Base-by-base conservation (phyloP, 2,888 invertebrate genomes). In the Biston stratarius region DNA sequence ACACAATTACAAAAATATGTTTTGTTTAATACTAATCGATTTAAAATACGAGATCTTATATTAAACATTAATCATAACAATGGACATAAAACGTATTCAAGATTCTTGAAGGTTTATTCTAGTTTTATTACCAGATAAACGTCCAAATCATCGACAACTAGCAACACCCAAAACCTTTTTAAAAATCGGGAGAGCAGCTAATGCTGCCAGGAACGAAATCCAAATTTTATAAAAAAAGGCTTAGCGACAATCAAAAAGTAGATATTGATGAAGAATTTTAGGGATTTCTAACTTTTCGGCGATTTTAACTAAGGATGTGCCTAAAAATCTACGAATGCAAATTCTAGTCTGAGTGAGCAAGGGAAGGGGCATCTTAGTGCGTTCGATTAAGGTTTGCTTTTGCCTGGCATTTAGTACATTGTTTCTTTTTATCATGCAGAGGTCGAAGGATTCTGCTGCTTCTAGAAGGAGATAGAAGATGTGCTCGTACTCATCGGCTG, bases 341-440 rank as follows among this genome's bases (percentile, higher is more conserved):
- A 96, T 86, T 75, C 96, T 94, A 0, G 95, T 91, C 78, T 96
- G 96, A 61, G 96, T 95, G 33, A 96, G 94, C 71, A 97, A 88
- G 0, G 96, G 92, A 66, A 96, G 88, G 0, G 97, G 97, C 34
- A 93, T 95, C 64, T 95, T 94, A 10, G 97, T 96, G 6, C 95
- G 93, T 67, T 95, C 92, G 60, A 97, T 94, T 47, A 97, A 90
- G 38, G 94, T 82, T 44, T 95, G 90, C 81, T 96, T 96, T 83
- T 97, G 97, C 10, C 94, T 94, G 1, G 95, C 92, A 0, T 95
- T 95, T 0, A 97, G 84, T 2, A 95, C 94, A 61, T 94, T 95
- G 79, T 96, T 97, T 74, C 97, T 94, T 74, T 96, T 94, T 58
- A 98, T 97, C 96, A 97, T 97, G 80, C 96, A 96, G 0, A 96